Base-by-base conservation (phyloP, 2,797 vertebrate species). In the Clamator glandarius region DNA sequence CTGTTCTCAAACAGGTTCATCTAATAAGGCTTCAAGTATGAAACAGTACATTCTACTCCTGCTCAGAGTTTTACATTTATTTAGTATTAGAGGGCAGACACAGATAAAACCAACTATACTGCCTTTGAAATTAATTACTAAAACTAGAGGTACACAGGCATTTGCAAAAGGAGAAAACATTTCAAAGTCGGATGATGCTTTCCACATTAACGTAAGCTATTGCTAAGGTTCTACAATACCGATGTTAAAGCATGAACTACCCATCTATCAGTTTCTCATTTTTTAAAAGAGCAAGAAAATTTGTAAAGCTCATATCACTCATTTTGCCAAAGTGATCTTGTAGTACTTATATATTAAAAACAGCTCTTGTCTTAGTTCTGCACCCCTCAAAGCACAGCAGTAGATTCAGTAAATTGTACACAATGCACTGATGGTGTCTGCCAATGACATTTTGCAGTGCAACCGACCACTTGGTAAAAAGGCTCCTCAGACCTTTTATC, bases 381-480 rank as follows among this genome's bases (percentile, higher is more conserved):
- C 33, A 72, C 6, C 14, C 25, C 33, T 78, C 25, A 55, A 58
- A 75, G 33, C 41, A 31, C 31, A 12, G 2, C 29, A 5, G 39
- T 64, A 41, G 16, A 61, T 41, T 57, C 18, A 54, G 29, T 25
- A 64, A 39, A 5, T 52, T 20, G 15, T 4, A 51, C 2, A n/a
- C 39, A 59, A 46, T n/a, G 35, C 28, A 25, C 29, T 44, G 41
- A 44, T 12, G 11, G n/a, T 20, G 19, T 29, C 25, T 57, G 28
- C 21, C 21, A 74, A 15, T 16, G 5, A 41, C 1, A 0, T 5
- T 42, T 31, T n/a, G 13, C 11, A 75, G 15, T 6, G 13, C n/a
- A 68, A 69, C 33, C 6, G 9, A 54, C 14, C 9, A 25, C 35
- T 8, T 66, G 15, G 57, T 55, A 54, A 62, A 94, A 92, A 15